Percentiles rank a stretch among this genome's conserved stretches.
phyloP scores from a whole-genome alignment of 1,140 invertebrate species.

The Idris sp. region DNA sequence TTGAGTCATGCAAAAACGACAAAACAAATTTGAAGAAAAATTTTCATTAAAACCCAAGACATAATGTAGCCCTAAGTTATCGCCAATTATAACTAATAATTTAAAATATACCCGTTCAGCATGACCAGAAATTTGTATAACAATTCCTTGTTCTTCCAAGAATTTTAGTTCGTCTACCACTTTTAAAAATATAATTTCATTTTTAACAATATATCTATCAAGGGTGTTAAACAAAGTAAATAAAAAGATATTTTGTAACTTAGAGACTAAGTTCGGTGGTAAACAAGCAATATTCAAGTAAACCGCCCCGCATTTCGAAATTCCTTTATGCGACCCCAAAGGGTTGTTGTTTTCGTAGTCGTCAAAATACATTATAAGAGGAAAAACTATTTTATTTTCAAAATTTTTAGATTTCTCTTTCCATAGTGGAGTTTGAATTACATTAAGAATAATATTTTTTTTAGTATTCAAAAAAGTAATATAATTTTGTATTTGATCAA shows the following conservation, averaged over 20 bases:
- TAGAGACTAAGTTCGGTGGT: constrained; percentile 11
- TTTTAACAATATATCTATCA: constrained; percentile 7
- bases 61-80: neutral
- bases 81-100: constrained; percentile 1
- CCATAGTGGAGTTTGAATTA: constrained; percentile 11
- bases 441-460: constrained; percentile 13
- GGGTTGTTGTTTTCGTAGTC: constrained; percentile 31
- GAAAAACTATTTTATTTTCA: constrained; percentile 9
- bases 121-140: constrained; percentile 3
- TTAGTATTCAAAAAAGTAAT: constrained; percentile 3
- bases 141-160: constrained; percentile 28
- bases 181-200: constrained; percentile 16
- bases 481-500: constrained; percentile 6
- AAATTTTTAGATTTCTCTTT: constrained; percentile 8
- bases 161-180: constrained; percentile 35
- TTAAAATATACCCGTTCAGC: constrained; percentile 9
- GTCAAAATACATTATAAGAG: constrained; percentile 17
- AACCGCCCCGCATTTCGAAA: constrained; percentile 19
- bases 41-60: neutral
- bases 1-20: neutral
- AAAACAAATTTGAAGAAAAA: neutral
- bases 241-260: constrained; percentile 22
- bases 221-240: constrained; percentile 21
- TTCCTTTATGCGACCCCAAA: constrained; percentile 20
- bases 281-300: constrained; percentile 21